Conservation (phyloP, 2,797 vertebrate species). For the Pantherophis alleghaniensis region DNA sequence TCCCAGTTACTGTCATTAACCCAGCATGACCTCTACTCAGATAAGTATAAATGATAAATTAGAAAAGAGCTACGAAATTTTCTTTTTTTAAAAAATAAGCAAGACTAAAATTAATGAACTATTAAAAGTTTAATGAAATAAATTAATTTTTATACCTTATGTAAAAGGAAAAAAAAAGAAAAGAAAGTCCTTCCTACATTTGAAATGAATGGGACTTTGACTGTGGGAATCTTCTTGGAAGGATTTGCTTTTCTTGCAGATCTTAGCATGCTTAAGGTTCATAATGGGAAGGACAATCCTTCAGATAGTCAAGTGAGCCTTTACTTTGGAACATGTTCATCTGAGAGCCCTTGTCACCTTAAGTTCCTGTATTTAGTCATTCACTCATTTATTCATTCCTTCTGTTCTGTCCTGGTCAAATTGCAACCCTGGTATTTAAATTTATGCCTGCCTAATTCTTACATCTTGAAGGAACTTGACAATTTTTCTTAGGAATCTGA, state of each 20-base stretch:
- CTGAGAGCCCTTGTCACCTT: background rate
- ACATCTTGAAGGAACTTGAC: background rate
- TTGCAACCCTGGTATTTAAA: background rate
- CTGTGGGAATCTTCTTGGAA: background rate
- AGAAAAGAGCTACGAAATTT: background rate
- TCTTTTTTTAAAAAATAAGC: background rate
- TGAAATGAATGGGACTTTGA: background rate
- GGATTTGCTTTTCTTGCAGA: background rate
- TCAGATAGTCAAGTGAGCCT: background rate
- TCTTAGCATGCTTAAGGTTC: background rate
- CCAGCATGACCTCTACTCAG: background rate
- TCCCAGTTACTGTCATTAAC: background rate
- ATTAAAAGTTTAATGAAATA: background rate
- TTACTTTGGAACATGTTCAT: background rate
- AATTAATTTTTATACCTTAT: background rate
- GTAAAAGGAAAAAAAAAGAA: background rate
- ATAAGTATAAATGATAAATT: background rate
- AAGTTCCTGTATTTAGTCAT: background rate
- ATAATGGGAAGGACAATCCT: background rate
- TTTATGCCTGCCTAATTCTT: background rate
- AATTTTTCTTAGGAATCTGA: background rate
- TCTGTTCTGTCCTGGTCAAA: background rate
- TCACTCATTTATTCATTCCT: background rate
- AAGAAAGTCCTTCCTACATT: background rate
- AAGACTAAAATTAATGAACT: background rate